Base-by-base conservation (phyloP, 1,140 invertebrate species). In the Scaptomyza hsui region DNA sequence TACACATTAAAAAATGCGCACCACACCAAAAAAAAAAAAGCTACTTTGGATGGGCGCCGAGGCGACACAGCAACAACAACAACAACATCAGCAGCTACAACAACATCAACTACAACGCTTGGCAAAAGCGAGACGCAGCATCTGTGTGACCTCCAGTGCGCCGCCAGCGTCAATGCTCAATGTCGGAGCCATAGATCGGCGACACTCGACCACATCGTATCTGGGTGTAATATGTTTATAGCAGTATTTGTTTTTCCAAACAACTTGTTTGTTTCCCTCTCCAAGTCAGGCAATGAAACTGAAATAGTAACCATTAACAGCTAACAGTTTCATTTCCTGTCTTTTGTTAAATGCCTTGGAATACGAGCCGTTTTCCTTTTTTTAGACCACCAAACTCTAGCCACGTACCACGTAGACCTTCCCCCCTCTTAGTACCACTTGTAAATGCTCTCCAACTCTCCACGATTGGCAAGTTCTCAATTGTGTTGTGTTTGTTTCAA, bases 131-230 rank as follows among this genome's bases (percentile, higher is more conserved):
- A 71, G 90, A 41, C 80, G 86, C 24, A 91, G 88, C 59, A 88
- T 91, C 47, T 91, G 89, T 41, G 86, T 89, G 35, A 91, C 90
- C 9, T 70, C 83, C 16, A 91, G 90, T 57, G 77, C 78, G 39
- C 89, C 89, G 37, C 72, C 86, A 6, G 67, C 82, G 29, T 75
- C 78, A 12, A 78, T 71, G 70, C 65, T 79, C 21, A 73, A 78
- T 51, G 37, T 72, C 68, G 70, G 63, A 47, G 63, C 65, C 55
- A 70, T 77, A 49, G 71, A 85, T 59, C 75, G 90, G 9, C 72
- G 90, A 24, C 90, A 91, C 68, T 91, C 90, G 35, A 89, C 86
- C 56, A 77, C 89, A 72, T 90, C 90, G 49, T 91, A 90, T 67
- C 73, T 91, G 81, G 85, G 90, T 86, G 90, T 91, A 91, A 91